These are phyloP conservation scores for Stenolophus ochropezus DNA, from an alignment of 2,888 invertebrate species.

Conservation along the genomic window DNA sequence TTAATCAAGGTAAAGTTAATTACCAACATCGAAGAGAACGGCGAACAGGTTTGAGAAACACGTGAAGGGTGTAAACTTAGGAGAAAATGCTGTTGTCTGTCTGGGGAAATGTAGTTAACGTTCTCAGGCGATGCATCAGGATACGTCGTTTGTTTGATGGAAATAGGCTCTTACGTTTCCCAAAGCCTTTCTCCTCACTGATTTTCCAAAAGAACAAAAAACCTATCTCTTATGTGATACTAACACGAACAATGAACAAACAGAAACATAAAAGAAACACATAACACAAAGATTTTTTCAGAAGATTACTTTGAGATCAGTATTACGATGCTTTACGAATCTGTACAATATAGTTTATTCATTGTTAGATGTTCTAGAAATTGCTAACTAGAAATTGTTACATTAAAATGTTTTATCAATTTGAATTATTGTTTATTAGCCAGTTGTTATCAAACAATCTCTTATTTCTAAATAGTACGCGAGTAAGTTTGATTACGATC, in stretches of 20 bases:
- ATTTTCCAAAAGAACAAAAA: not conserved
- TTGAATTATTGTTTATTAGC: too few species aligned
- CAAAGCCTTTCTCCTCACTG: not conserved
- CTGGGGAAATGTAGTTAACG: not conserved
- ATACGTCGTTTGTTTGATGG: not conserved
- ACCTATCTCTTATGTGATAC: not conserved
- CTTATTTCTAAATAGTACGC: too few species aligned
- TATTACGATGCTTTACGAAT: not conserved
- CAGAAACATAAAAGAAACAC: not conserved
- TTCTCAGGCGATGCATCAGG: not conserved
- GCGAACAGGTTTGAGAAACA: slow-evolving; percentile 34
- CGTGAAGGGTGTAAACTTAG: slow-evolving; percentile 18
- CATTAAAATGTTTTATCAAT: too few species aligned
- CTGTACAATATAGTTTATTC: not conserved
- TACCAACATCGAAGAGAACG: slow-evolving; percentile 20
- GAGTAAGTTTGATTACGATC: too few species aligned
- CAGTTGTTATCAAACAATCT: too few species aligned
- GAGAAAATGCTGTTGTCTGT: slow-evolving; percentile 16
- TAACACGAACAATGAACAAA: not conserved
- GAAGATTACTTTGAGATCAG: not conserved
- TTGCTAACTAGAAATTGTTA: too few species aligned
- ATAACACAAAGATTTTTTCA: not conserved
- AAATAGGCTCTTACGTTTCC: not conserved
- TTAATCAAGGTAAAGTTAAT: slow-evolving; percentile 43
- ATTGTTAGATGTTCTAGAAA: not conserved